These are phyloP conservation scores for Crotalus helleri DNA, from an alignment of 2,113 vertebrate species.

Conservation along the genomic window DNA sequence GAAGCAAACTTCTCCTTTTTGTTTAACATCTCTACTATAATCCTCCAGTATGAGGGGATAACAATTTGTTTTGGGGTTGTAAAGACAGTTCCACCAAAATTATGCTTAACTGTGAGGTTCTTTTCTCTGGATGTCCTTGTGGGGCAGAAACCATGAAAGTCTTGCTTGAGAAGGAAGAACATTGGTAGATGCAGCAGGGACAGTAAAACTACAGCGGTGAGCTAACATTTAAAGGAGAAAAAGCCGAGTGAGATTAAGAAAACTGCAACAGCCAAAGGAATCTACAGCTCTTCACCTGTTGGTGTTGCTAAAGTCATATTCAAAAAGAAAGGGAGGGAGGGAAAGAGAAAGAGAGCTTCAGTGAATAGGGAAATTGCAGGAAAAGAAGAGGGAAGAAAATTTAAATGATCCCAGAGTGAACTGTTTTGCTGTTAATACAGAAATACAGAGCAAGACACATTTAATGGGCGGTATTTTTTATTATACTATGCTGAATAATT, in stretches of 20 bases:
- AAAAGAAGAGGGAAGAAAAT: slow-evolving; percentile 78
- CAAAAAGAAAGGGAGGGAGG: slow-evolving; percentile 26
- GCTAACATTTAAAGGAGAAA: slow-evolving; percentile 36
- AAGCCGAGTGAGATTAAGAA: slow-evolving; percentile 1
- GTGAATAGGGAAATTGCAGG: slow-evolving; percentile 64
- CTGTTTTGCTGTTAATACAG: slow-evolving; percentile 99
- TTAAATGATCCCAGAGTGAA: slow-evolving; percentile 95
- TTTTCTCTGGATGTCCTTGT: slow-evolving; percentile 45
- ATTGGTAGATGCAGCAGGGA: not conserved
- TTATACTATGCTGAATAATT: slow-evolving; percentile 99
- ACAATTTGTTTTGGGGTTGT: slow-evolving; percentile 62
- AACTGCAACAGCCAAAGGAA: slow-evolving; percentile 8
- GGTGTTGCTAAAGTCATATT: slow-evolving; percentile 55
- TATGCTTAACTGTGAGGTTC: slow-evolving; percentile 49
- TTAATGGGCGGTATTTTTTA: slow-evolving; percentile 99
- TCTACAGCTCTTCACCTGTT: slow-evolving; percentile 72
- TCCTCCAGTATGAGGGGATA: slow-evolving; percentile 32
- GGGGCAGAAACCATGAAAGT: slow-evolving; percentile 42
- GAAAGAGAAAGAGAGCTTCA: slow-evolving; percentile 19
- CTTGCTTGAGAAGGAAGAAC: slow-evolving; percentile 52
- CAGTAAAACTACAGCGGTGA: slow-evolving; percentile 23
- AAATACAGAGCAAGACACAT: slow-evolving; percentile 99
- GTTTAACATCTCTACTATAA: slow-evolving; percentile 64
- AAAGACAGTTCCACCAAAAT: slow-evolving; percentile 60
- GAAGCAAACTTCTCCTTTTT: slow-evolving; percentile 50